Evolutionary conservation across 1,140 invertebrate genomes (phyloP), one percentile per base, ranked within the genome.

Genomic region (Drosophila nigrodunni): DNA sequence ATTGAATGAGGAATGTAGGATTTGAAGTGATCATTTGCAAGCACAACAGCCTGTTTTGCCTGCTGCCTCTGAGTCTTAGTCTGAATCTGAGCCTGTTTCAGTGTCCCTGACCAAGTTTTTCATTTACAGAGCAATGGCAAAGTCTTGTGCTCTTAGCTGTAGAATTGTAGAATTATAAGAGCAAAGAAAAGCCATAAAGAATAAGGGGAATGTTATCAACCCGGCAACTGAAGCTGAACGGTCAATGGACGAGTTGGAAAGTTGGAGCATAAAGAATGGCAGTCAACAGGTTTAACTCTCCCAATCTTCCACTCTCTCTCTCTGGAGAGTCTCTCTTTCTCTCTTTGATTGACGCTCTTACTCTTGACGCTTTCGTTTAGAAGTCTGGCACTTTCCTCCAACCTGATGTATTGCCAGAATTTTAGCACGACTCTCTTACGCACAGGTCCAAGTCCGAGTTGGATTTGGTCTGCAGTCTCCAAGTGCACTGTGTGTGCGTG

Each of bases 201-300:
- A 30, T 30, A 46, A 69, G 50, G 35, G 34, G 52, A 61, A 54
- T 61, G 82, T 80, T 77, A 66, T 69, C 62, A 74, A 67, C 74
- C 83, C 83, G 83, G 82, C 83, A 87, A 86, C 83, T 86, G 79
- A 86, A 86, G 82, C 81, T 65, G 82, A 86, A 86, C 82, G 82
- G 82, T 86, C 82, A 86, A 86, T 79, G 82, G 67, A 86, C 82
- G 82, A 68, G 74, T 79, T 82, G 68, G 76, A 73, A 74, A 83
- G 69, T 85, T 80, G 74, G 60, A 86, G 62, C 44, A 46, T 39
- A 44, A 49, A 13, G 25, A 5, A 10, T 57, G 43, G 18, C 18
- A 25, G 25, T 52, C 43, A 11, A 86, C 81, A 85, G 83, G 82
- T 79, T 87, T 81, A 73, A 25, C 61, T 49, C 37, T 37, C 25